Conservation (phyloP, 30 jellyfish, hydroid and myxozoan genomes). For the Cassiopea xamachana region DNA sequence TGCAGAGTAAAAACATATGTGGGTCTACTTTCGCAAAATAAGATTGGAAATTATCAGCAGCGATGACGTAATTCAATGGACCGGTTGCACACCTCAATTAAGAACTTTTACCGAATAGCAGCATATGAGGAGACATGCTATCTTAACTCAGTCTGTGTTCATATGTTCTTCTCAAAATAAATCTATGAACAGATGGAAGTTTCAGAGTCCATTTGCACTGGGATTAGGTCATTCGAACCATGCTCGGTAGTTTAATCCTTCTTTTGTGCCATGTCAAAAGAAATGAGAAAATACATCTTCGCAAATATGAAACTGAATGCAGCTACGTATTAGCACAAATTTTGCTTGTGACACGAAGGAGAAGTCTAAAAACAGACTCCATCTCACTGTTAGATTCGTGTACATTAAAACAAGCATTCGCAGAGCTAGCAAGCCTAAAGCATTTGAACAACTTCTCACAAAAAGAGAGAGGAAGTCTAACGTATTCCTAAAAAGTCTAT, state of each 20-base stretch:
- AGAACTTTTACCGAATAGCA: neutral
- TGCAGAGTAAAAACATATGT: too few relatives aligned
- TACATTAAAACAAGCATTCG: too few relatives aligned
- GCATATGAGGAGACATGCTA: neutral
- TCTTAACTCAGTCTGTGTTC: neutral
- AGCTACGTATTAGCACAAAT: neutral
- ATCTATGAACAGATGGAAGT: neutral
- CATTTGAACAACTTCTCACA: too few relatives aligned
- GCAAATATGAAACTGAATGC: neutral
- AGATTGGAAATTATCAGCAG: too few relatives aligned
- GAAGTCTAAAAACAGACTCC: too few relatives aligned
- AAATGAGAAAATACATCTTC: neutral
- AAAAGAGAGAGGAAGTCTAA: too few relatives aligned
- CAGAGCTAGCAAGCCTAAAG: too few relatives aligned
- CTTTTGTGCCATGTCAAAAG: neutral
- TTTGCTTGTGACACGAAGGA: neutral
- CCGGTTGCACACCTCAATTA: too few relatives aligned
- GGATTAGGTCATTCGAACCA: neutral
- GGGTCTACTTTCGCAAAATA: too few relatives aligned
- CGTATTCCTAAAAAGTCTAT: too few relatives aligned
- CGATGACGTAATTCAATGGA: too few relatives aligned
- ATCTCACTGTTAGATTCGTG: too few relatives aligned
- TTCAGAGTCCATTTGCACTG: neutral
- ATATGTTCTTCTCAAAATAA: neutral
- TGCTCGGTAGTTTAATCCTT: slow-evolving; percentile 3